A percentile compares a stretch with the other conserved stretches of the same genome.
phyloP scores from a whole-genome alignment of 2,888 invertebrate species.

The Pristionchus entomophagus region DNA sequence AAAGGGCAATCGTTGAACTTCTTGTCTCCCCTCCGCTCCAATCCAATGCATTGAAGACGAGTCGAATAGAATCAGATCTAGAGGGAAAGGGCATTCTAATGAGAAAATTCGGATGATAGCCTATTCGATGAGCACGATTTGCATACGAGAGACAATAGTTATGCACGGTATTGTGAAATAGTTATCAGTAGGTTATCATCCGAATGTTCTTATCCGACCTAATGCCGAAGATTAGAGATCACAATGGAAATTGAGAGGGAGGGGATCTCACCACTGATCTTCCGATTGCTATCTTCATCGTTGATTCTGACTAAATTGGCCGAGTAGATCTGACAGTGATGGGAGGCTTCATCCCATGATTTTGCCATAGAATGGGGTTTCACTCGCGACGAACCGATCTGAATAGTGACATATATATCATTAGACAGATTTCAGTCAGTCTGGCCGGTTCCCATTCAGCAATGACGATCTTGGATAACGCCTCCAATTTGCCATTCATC shows the following conservation, averaged over 20 bases:
- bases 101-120: too few relatives aligned
- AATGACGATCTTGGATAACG: slow-evolving; percentile 22
- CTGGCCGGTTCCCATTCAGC: slow-evolving; percentile 41
- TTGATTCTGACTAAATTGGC: slow-evolving; percentile 33
- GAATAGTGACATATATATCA: not conserved
- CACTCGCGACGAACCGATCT: slow-evolving; percentile 23
- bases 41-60: slow-evolving; percentile 24
- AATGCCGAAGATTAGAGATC: too few relatives aligned
- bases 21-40: slow-evolving; percentile 17
- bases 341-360: slow-evolving; percentile 35
- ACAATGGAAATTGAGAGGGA: too few relatives aligned
- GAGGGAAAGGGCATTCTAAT: too few relatives aligned
- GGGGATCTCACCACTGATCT: not conserved
- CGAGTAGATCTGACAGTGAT: slow-evolving; percentile 20
- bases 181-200: too few relatives aligned
- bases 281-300: slow-evolving; percentile 37
- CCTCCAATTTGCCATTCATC: slow-evolving; percentile 22
- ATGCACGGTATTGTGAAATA: too few relatives aligned
- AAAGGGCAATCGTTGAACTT: not conserved
- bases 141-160: too few relatives aligned
- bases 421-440: not conserved
- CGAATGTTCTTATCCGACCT: too few relatives aligned
- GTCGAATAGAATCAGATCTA: slow-evolving; percentile 35
- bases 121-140: too few relatives aligned
- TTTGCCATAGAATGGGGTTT: slow-evolving; percentile 12